Conservation (phyloP, 2,113 vertebrate genomes). For the Oplegnathus fasciatus region DNA sequence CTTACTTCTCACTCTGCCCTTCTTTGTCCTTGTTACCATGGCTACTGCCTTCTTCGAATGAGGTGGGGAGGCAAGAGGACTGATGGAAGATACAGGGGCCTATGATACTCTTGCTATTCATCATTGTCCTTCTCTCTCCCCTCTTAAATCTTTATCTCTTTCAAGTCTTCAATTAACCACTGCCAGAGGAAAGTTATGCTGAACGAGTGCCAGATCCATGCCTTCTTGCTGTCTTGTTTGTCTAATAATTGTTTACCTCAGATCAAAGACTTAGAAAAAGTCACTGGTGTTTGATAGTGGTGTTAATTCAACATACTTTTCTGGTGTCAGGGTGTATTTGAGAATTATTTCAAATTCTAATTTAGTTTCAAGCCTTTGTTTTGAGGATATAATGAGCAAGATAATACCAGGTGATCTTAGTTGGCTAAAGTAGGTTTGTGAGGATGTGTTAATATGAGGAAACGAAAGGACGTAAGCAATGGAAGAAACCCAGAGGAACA, state of each 20-base stretch:
- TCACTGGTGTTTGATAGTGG: slow-evolving; percentile 7
- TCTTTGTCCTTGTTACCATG: slow-evolving; percentile 73
- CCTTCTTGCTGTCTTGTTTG: slow-evolving; percentile 4
- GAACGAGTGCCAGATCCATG: neutral
- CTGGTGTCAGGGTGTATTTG: neutral
- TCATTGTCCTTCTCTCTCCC: slow-evolving; percentile 34
- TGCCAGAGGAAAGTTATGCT: slow-evolving; percentile 41
- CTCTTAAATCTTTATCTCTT: slow-evolving; percentile 62
- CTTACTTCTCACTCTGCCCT: slow-evolving; percentile 52
- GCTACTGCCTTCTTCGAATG: slow-evolving; percentile 60
- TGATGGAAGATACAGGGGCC: slow-evolving; percentile 60
- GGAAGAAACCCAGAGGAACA: slow-evolving; percentile 36
- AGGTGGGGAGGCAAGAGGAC: slow-evolving; percentile 37
- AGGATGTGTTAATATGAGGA: neutral
- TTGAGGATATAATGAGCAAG: slow-evolving; percentile 12
- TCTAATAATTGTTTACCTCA: slow-evolving; percentile 36
- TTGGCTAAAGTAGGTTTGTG: neutral
- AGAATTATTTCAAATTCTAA: neutral
- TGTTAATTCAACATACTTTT: neutral
- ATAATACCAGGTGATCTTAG: neutral
- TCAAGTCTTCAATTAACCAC: slow-evolving; percentile 59
- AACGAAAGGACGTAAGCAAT: slow-evolving; percentile 11
- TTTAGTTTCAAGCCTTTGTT: slow-evolving; percentile 15
- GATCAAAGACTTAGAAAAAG: slow-evolving; percentile 34
- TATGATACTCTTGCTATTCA: slow-evolving; percentile 57